Conservation (phyloP, 2,113 vertebrate species). For the Sceloporus tristichus region DNA sequence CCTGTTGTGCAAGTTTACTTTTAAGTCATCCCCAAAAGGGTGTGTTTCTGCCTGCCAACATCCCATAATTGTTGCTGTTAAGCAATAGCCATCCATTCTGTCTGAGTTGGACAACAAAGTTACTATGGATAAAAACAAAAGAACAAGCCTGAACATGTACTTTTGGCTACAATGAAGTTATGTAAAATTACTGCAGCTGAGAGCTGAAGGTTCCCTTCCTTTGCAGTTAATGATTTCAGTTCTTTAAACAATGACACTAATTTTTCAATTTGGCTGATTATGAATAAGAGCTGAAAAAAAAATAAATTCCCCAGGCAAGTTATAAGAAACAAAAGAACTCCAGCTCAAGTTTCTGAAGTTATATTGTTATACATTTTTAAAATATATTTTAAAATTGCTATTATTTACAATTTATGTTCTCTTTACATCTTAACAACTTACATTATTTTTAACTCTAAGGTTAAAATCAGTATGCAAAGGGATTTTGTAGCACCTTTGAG, state of each 20-base stretch:
- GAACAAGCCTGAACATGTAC: neutral
- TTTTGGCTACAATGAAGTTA: neutral
- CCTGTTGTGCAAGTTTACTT: neutral
- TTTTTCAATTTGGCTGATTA: slow-evolving; percentile 20
- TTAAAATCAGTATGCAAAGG: too few relatives aligned
- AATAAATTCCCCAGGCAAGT: slow-evolving; percentile 1
- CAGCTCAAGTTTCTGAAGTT: slow-evolving; percentile 12
- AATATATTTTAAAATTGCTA: neutral
- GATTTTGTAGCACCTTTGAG: too few relatives aligned
- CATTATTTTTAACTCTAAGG: neutral
- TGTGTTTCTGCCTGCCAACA: neutral
- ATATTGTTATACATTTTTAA: neutral
- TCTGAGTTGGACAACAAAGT: neutral
- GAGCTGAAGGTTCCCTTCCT: slow-evolving; percentile 30
- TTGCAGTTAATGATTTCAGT: slow-evolving; percentile 28
- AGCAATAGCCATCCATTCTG: neutral
- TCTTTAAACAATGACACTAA: slow-evolving; percentile 21
- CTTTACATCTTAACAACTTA: neutral
- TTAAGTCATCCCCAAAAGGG: neutral
- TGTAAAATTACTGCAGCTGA: slow-evolving; percentile 15
- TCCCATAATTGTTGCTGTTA: neutral
- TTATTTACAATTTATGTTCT: neutral
- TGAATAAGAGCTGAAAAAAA: slow-evolving; percentile 29
- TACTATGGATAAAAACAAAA: neutral
- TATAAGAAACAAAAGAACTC: neutral